phyloP scores from a whole-genome alignment of 2,797 vertebrate species.

The Scolopax bukidnonensis region DNA sequence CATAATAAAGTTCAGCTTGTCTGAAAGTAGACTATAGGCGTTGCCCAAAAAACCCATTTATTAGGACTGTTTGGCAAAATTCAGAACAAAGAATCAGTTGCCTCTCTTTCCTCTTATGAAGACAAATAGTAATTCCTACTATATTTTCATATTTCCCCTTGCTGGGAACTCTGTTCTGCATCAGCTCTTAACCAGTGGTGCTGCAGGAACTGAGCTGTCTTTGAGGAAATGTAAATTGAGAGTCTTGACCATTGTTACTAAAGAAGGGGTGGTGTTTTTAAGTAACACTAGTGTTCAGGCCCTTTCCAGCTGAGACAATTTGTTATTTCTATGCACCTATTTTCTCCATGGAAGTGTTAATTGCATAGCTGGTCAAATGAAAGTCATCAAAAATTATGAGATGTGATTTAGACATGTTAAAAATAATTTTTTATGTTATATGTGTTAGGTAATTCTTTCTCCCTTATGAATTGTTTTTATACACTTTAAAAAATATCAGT shows the following conservation, averaged over 20 bases:
- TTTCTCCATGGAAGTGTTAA: not conserved
- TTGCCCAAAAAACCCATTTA: not conserved
- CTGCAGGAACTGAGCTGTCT: not conserved
- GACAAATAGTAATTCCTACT: not conserved
- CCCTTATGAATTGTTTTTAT: not conserved
- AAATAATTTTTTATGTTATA: not conserved
- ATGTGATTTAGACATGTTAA: not conserved
- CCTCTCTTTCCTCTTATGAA: not conserved
- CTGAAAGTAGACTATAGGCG: not conserved
- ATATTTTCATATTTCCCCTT: not conserved
- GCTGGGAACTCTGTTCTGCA: not conserved
- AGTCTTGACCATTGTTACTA: not conserved
- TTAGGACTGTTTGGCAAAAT: not conserved
- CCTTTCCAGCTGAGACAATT: not conserved
- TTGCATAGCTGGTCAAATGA: not conserved
- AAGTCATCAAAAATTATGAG: not conserved
- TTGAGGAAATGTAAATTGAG: not conserved
- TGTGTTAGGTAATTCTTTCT: not conserved
- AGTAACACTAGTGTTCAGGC: not conserved
- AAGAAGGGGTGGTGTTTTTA: not conserved
- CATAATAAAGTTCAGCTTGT: not conserved
- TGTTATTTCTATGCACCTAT: not conserved
- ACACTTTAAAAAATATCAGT: not conserved
- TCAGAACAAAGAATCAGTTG: not conserved
- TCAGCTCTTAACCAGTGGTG: not conserved